Percentiles rank a stretch among this genome's conserved stretches.
Evolutionary conservation across 2,888 invertebrate species (phyloP).

Genomic region (Kryphioiulus occultus): DNA sequence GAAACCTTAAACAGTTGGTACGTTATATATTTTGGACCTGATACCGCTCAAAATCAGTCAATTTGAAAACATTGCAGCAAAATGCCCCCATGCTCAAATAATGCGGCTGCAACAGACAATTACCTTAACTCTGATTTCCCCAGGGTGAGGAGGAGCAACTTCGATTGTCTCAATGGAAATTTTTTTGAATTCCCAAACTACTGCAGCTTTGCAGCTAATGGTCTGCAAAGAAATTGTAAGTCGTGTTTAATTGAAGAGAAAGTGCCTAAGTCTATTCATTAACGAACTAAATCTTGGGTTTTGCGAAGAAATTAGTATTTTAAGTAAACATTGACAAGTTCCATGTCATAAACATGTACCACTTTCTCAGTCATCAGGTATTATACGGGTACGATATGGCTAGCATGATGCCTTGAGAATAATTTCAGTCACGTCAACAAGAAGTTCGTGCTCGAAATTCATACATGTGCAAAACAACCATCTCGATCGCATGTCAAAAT

Average conservation of each 20-base stretch:
- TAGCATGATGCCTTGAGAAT: no score
- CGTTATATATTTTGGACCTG: background rate
- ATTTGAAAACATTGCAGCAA: background rate
- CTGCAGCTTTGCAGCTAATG: slow-evolving; percentile 92
- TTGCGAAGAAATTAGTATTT: background rate
- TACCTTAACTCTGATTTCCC: slow-evolving; percentile 54
- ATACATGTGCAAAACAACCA: no score
- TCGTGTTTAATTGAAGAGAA: background rate
- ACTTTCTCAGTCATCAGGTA: no score
- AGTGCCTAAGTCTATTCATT: background rate
- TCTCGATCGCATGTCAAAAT: no score
- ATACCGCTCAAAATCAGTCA: background rate
- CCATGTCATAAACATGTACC: no score
- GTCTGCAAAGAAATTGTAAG: slow-evolving; percentile 65
- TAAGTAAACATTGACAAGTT: no score
- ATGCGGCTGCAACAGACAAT: background rate
- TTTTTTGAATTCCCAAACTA: slow-evolving; percentile 94
- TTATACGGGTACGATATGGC: no score
- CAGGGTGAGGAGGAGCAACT: slow-evolving; percentile 52
- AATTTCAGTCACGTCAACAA: no score
- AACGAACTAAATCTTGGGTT: background rate
- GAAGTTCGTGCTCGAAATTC: no score
- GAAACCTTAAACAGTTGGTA: background rate
- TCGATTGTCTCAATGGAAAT: slow-evolving; percentile 83
- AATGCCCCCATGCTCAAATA: background rate